Conservation (phyloP, 2,888 invertebrate genomes). For the Ceratothoa steindachneri region DNA sequence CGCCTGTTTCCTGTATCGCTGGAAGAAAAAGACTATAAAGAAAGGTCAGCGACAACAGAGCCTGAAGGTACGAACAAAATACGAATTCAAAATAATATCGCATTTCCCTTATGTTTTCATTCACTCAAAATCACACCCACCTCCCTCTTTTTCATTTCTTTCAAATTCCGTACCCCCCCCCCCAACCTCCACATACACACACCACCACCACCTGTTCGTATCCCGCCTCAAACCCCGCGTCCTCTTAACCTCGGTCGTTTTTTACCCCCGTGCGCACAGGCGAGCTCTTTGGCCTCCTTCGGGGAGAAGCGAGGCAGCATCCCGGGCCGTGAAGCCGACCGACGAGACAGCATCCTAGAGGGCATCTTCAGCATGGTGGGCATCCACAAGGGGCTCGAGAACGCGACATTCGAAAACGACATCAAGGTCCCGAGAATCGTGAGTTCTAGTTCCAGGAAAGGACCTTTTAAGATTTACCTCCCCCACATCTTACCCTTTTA, state of each 20-base stretch:
- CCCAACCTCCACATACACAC: too few species aligned
- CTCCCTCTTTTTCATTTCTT: not conserved
- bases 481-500: too few species aligned
- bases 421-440: not conserved
- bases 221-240: too few species aligned
- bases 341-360: not conserved
- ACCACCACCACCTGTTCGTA: too few species aligned
- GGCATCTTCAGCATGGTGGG: not conserved
- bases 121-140: not conserved
- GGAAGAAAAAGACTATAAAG: not conserved
- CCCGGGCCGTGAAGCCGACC: constrained; percentile 7
- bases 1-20: not conserved
- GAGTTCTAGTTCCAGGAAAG: too few species aligned
- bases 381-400: constrained; percentile 18
- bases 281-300: constrained; percentile 27
- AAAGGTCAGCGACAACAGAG: not conserved
- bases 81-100: not conserved
- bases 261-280: too few species aligned
- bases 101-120: not conserved
- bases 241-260: too few species aligned
- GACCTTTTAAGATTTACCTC: too few species aligned
- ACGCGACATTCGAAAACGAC: constrained; percentile 26
- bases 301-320: constrained; percentile 30
- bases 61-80: not conserved
- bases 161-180: too few species aligned